Evolutionary conservation across 2,888 invertebrate species (phyloP).

Genomic region (Ophonus ardosiacus): DNA sequence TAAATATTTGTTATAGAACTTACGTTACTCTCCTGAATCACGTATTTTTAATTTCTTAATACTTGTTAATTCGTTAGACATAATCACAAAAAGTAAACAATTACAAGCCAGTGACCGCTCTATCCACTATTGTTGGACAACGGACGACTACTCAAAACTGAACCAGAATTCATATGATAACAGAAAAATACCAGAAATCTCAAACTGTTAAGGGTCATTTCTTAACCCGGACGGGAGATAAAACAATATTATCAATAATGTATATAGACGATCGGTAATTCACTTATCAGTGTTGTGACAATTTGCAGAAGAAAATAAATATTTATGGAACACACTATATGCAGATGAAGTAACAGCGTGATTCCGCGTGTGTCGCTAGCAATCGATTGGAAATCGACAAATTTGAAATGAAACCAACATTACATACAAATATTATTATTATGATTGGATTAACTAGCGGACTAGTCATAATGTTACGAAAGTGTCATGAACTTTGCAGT

Average conservation of each 20-base stretch:
- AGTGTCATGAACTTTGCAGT: slow-evolving; percentile 33
- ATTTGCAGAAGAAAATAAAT: background rate
- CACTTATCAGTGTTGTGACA: background rate
- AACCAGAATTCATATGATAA: slow-evolving; percentile 51
- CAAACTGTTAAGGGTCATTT: slow-evolving; percentile 48
- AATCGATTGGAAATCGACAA: background rate
- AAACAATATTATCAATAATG: slow-evolving; percentile 39
- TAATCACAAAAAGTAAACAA: slow-evolving; percentile 23
- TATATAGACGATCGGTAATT: slow-evolving; percentile 11
- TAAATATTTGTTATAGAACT: background rate
- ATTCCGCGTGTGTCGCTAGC: slow-evolving; percentile 52
- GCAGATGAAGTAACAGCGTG: background rate
- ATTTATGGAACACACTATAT: slow-evolving; percentile 40
- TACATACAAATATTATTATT: slow-evolving; percentile 31
- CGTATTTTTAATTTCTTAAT: slow-evolving; percentile 61
- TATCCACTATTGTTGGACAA: slow-evolving; percentile 1
- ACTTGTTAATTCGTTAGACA: slow-evolving; percentile 51
- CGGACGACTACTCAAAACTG: slow-evolving; percentile 43
- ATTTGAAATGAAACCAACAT: slow-evolving; percentile 25
- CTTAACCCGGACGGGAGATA: slow-evolving; percentile 60
- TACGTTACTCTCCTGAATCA: slow-evolving; percentile 49
- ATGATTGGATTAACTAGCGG: background rate
- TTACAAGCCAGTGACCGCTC: background rate
- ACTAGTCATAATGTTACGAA: slow-evolving; percentile 26
- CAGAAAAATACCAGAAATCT: slow-evolving; percentile 56